These are phyloP conservation scores for Leptodactylus fallax DNA, from an alignment of 2,797 vertebrate species.

Conservation along the genomic window DNA sequence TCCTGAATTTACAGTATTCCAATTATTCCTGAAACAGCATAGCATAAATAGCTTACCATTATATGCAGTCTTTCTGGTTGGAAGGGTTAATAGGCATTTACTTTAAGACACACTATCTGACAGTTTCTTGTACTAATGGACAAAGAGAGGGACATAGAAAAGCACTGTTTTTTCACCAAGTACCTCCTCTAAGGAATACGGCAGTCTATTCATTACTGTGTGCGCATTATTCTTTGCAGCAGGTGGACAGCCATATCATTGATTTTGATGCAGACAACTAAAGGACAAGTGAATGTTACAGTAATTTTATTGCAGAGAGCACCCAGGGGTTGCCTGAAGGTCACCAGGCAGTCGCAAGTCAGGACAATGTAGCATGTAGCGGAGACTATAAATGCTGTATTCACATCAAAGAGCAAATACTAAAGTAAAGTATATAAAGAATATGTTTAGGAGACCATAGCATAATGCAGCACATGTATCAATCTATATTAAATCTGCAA, in stretches of 20 bases:
- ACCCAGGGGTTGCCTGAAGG: constrained; percentile 44
- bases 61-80: background rate
- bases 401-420: background rate
- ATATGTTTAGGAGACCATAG: no score
- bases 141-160: constrained; percentile 29
- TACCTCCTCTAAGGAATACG: constrained; percentile 48
- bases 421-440: no score
- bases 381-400: background rate
- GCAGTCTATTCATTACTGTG: constrained; percentile 47
- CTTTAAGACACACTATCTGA: background rate
- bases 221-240: constrained; percentile 42
- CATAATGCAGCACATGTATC: background rate
- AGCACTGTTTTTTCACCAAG: constrained; percentile 19
- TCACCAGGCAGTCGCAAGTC: background rate
- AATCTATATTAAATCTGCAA: no score
- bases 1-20: background rate
- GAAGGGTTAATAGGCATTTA: constrained; percentile 27
- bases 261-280: constrained; percentile 54
- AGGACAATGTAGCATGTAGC: background rate
- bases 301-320: constrained; percentile 50
- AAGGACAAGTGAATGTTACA: constrained; percentile 56
- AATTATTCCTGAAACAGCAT: background rate
- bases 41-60: background rate
- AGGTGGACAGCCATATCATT: constrained; percentile 50
- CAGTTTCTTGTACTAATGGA: constrained; percentile 35